These are phyloP conservation scores for Stichodactyla helianthus DNA, from an alignment of 64 coral and sea anemone genomes.

Conservation along the genomic window DNA sequence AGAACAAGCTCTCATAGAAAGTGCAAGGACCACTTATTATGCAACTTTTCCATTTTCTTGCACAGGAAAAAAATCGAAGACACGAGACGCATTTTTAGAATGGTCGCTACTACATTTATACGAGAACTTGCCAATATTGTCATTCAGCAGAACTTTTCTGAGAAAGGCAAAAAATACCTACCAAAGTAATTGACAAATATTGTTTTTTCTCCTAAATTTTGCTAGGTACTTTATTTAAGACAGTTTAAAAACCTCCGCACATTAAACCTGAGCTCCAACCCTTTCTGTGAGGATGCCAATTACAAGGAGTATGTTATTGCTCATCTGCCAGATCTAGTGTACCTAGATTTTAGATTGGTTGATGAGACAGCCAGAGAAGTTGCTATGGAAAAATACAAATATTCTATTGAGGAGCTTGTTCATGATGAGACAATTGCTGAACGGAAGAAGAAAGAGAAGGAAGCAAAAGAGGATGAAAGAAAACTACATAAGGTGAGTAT, in stretches of 20 bases:
- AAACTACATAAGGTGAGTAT: conserved; percentile 76
- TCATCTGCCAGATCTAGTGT: conserved; percentile 91
- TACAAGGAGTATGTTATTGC: conserved; percentile 95
- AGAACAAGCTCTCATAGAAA: too few species aligned
- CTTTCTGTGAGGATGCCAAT: conserved; percentile 87
- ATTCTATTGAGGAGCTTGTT: conserved; percentile 92
- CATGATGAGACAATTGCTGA: conserved; percentile 91
- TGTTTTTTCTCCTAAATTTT: not conserved
- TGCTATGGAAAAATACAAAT: conserved; percentile 86
- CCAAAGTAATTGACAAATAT: too few species aligned
- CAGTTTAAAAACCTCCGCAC: conserved; percentile 76
- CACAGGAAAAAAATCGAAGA: too few species aligned
- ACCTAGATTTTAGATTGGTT: conserved; percentile 88
- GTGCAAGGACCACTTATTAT: too few species aligned
- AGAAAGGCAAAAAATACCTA: too few species aligned
- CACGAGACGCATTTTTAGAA: too few species aligned
- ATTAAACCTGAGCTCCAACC: conserved; percentile 92
- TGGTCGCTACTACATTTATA: too few species aligned
- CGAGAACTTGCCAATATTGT: too few species aligned
- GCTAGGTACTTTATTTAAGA: conserved; percentile 80
- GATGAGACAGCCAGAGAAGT: conserved; percentile 84
- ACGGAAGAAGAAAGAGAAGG: conserved; percentile 65
- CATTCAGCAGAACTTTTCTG: too few species aligned
- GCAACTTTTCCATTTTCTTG: too few species aligned
- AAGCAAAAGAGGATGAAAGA: conserved; percentile 59